Percentiles rank a stretch among this genome's conserved stretches.
Conservation (phyloP, 2,797 vertebrate species). For the Columba guinea region DNA sequence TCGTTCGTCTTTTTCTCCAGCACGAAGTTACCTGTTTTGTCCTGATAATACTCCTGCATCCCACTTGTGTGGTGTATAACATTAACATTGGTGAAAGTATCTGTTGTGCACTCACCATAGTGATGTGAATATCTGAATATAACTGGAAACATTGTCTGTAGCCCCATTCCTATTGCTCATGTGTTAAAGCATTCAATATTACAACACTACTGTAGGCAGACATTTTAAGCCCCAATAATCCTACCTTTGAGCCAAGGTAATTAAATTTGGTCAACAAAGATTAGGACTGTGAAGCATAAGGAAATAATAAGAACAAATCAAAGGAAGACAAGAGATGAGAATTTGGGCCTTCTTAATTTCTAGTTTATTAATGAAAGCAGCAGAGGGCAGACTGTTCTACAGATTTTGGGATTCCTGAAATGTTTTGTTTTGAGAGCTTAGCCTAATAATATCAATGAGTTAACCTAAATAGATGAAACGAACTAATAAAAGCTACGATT, state of each 20-base stretch:
- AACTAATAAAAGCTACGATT: neutral
- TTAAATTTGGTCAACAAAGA: neutral
- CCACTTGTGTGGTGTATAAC: neutral
- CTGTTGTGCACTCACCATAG: neutral
- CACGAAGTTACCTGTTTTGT: neutral
- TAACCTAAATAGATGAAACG: slow-evolving; percentile 7
- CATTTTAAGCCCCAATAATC: neutral
- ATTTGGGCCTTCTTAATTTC: neutral
- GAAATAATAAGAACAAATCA: neutral
- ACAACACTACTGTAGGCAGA: neutral
- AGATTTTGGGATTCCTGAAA: neutral
- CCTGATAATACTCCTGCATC: neutral
- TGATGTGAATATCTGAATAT: neutral
- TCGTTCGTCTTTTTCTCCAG: neutral
- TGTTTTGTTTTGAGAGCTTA: neutral
- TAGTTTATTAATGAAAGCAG: neutral
- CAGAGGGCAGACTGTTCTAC: neutral
- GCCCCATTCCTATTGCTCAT: neutral
- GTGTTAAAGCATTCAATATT: neutral
- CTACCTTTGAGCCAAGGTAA: neutral
- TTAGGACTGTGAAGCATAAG: neutral
- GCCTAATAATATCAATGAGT: slow-evolving; percentile 4
- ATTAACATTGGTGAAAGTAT: neutral
- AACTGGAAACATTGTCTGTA: neutral
- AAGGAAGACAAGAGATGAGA: neutral